These are phyloP conservation scores for Danaus melanippus DNA, from an alignment of 1,140 invertebrate species.

Conservation along the genomic window DNA sequence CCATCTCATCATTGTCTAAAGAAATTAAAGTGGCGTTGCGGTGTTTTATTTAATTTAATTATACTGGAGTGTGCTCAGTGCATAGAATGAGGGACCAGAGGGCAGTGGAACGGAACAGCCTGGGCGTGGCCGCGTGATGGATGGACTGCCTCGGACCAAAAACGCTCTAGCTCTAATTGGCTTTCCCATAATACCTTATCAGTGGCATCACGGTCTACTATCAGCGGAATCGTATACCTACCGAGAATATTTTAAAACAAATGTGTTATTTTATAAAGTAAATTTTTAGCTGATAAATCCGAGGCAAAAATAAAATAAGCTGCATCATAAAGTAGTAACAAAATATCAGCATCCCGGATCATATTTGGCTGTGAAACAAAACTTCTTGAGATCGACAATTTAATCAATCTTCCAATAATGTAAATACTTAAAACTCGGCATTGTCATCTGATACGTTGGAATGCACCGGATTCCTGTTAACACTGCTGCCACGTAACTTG, in stretches of 20 bases:
- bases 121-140: slow-evolving; percentile 50
- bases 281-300: background rate
- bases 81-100: slow-evolving; percentile 22
- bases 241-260: too few species aligned
- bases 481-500: too few species aligned
- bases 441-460: too few species aligned
- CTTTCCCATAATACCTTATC: slow-evolving; percentile 42
- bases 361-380: slow-evolving; percentile 51
- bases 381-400: slow-evolving; percentile 52
- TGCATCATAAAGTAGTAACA: slow-evolving; percentile 32
- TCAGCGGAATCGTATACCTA: too few species aligned
- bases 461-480: too few species aligned
- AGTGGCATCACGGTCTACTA: slow-evolving; percentile 6
- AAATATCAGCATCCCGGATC: slow-evolving; percentile 31
- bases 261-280: background rate
- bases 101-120: slow-evolving; percentile 41
- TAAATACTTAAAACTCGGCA: too few species aligned
- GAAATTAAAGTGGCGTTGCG: too few species aligned
- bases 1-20: too few species aligned
- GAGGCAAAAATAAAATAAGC: too few species aligned
- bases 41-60: slow-evolving; percentile 22
- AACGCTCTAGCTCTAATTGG: slow-evolving; percentile 52
- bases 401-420: slow-evolving; percentile 31
- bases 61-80: slow-evolving; percentile 14
- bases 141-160: slow-evolving; percentile 49